Percentiles rank a stretch among this genome's conserved stretches.
Evolutionary conservation across 2,797 vertebrate genomes (phyloP).

Genomic region (Pangasius djambal): DNA sequence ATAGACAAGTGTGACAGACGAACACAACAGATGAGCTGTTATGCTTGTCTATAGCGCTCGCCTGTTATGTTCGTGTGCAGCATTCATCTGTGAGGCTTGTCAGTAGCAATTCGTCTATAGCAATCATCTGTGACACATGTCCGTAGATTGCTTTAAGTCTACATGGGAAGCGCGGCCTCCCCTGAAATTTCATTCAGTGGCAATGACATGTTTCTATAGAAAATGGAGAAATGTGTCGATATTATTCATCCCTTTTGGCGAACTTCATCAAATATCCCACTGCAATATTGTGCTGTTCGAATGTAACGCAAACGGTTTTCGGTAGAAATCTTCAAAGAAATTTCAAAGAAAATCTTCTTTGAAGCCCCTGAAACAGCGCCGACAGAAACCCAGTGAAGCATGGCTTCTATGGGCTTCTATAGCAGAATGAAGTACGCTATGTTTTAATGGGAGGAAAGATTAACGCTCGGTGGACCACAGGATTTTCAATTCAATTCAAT

Average conservation of each 20-base stretch:
- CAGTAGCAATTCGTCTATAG: neutral
- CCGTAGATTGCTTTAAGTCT: neutral
- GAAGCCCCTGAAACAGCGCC: neutral
- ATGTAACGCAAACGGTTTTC: neutral
- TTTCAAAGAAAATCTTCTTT: neutral
- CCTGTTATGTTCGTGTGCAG: neutral
- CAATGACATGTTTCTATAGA: neutral
- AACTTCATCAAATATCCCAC: neutral
- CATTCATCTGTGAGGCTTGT: neutral
- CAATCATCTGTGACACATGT: neutral
- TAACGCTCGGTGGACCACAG: neutral
- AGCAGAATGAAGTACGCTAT: neutral
- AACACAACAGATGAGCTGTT: conserved; percentile 9
- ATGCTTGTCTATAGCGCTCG: neutral
- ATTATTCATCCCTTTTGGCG: neutral
- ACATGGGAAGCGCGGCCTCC: neutral
- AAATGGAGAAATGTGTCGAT: neutral
- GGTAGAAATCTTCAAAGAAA: too few species aligned
- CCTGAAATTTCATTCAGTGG: neutral
- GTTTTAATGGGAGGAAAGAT: neutral
- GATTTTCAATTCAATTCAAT: neutral
- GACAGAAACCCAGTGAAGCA: neutral
- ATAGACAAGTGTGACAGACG: neutral
- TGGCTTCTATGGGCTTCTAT: neutral
- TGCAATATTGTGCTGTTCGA: neutral